A percentile compares a stretch with the other conserved stretches of the same genome.
Conservation (phyloP, 1,140 invertebrate species). For the Contarinia nasturtii region DNA sequence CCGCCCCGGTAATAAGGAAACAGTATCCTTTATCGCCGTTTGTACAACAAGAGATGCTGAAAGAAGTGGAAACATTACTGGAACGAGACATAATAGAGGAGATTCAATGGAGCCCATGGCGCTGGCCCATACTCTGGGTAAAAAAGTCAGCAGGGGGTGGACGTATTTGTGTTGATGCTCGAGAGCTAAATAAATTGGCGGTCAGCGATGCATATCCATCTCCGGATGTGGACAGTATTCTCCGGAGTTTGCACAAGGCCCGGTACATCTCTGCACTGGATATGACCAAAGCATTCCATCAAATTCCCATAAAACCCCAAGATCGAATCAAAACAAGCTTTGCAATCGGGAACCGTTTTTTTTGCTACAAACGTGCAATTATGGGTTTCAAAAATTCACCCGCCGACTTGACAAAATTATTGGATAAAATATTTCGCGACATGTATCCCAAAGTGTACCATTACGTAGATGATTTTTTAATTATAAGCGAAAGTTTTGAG, state of each 20-base stretch:
- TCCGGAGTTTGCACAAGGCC: background rate
- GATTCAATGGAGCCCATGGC: too few relatives aligned
- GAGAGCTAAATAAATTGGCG: too few relatives aligned
- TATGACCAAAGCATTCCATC: background rate
- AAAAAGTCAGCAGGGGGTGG: too few relatives aligned
- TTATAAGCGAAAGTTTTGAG: constrained; percentile 19
- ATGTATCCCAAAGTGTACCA: constrained; percentile 11
- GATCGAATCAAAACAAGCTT: constrained; percentile 24
- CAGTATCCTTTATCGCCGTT: too few relatives aligned
- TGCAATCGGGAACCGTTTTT: constrained; percentile 19
- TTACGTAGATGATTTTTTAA: constrained; percentile 29
- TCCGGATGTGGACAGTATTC: too few relatives aligned
- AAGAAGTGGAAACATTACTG: too few relatives aligned
- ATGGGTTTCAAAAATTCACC: constrained; percentile 23
- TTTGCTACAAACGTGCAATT: constrained; percentile 20
- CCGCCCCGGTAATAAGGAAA: too few relatives aligned
- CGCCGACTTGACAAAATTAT: constrained; percentile 4
- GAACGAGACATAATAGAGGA: too few relatives aligned
- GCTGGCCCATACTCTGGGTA: too few relatives aligned
- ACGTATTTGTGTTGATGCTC: too few relatives aligned
- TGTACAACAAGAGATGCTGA: too few relatives aligned
- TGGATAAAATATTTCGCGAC: constrained; percentile 5
- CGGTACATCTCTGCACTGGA: background rate
- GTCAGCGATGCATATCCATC: too few relatives aligned
- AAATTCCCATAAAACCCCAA: constrained; percentile 10